Base-by-base conservation (phyloP, 1,140 invertebrate genomes). In the Diorhabda elongata region DNA sequence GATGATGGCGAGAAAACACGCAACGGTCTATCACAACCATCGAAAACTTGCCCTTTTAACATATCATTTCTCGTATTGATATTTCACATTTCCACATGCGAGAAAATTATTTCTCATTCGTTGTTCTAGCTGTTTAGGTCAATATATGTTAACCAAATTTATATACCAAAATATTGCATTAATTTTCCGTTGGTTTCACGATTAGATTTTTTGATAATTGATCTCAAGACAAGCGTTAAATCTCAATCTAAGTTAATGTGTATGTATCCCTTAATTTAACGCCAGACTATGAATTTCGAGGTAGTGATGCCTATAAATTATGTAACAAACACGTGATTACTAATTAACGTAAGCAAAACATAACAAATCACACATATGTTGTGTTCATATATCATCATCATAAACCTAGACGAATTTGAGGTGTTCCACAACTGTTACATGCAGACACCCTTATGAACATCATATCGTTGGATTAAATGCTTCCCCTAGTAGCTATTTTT, bases 291-390 rank as follows among this genome's bases (percentile, higher is more conserved):
- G 47, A 52, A 52, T 52, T 52, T 52, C 47, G 47, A 8, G 47
- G 47, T 52, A 6, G 47, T 6, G n/a, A 52, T 8, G 6, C n/a
- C 47, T 52, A 52, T 52, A 52, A 52, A 52, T 52, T 52, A 52
- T 52, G 47, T 52, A 52, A 52, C 47, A 52, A 52, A 52, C 47
- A 4, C 47, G 47, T 52, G 47, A 52, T 52, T 52, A 6, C 47
- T 52, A 4, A 52, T 52, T 52, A 52, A 52, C 47, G 47, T n/a
- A 4, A 8, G 47, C 47, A 52, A 52, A 52, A 52, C 47, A n/a
- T n/a, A 52, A 52, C 47, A 52, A 52, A 52, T 52, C 47, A 52
- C 47, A 52, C 47, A 52, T 52, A 52, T 52, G 47, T 52, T 52
- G 3, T n/a, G 6, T 52, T 52, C 6, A 52, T 52, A 52, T 52